Evolutionary conservation across 2,113 vertebrate species (phyloP).

Genomic region (Merops nubicus): DNA sequence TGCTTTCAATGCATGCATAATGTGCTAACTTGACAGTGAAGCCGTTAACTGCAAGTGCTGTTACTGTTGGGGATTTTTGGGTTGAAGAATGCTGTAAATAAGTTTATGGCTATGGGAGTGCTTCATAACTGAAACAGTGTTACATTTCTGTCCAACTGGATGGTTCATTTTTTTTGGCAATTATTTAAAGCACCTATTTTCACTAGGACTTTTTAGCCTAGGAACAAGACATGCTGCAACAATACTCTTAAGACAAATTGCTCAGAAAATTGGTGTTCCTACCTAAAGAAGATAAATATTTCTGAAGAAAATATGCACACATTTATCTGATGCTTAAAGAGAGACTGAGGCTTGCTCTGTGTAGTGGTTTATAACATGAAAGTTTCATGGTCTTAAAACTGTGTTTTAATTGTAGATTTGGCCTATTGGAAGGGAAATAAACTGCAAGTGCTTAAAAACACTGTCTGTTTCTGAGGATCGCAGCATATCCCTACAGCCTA

Average conservation of each 20-base stretch:
- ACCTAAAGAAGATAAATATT: not conserved
- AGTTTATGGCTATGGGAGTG: not conserved
- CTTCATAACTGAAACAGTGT: not conserved
- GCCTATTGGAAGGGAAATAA: constrained; percentile 97
- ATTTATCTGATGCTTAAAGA: not conserved
- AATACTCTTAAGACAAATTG: not conserved
- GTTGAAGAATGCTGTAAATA: not conserved
- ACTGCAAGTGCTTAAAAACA: constrained; percentile 96
- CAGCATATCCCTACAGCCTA: constrained; percentile 94
- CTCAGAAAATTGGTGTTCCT: not conserved
- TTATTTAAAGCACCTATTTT: not conserved
- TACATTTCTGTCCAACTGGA: not conserved
- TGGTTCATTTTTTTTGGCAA: not conserved
- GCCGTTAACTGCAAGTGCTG: not conserved
- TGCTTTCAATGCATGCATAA: not conserved
- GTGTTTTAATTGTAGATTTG: constrained; percentile 84
- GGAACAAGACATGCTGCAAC: not conserved
- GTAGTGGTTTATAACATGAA: not conserved
- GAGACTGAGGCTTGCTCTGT: not conserved
- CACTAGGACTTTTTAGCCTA: not conserved
- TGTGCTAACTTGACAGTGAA: not conserved
- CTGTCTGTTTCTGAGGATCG: constrained; percentile 93
- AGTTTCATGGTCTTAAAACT: not conserved
- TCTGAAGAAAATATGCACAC: not conserved
- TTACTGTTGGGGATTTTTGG: not conserved